Base-by-base conservation (phyloP, 1,140 invertebrate species). In the Drosophila truncata region DNA sequence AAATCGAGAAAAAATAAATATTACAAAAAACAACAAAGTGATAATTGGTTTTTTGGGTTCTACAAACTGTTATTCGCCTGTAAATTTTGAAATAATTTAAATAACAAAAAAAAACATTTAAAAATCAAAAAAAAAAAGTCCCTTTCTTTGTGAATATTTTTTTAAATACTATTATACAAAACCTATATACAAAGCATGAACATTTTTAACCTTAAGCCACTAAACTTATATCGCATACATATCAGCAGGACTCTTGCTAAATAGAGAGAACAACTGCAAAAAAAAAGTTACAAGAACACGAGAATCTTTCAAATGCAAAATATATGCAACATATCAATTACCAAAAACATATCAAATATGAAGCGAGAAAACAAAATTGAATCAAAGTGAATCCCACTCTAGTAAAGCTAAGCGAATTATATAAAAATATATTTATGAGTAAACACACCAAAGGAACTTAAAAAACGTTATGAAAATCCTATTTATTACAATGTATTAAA, bases 281-380 rank as follows among this genome's bases (percentile, higher is more conserved):
- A 78, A 57, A 64, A 23, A 63, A 50, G 57, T 60, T 65, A 65
- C 49, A 69, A 52, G 59, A 65, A 76, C 33, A 62, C 31, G 25
- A 75, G 64, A 79, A 70, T 42, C 57, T 77, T 47, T 65, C 35
- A 42, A 64, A 74, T 44, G 59, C 65, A 47, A 75, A 59, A 77
- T 77, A 77, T 88, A 83, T 88, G 80, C 84, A 80, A 87, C 84
- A 88, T 88, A 87, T 87, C 83, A 88, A 87, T 83, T 77, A 73
- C 79, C 39, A 58, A 75, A 80, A 83, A 87, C 84, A 87, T 87
- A 87, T 87, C 80, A 80, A 80, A 87, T 88, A 87, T 87, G 77
- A 87, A 31, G 27, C 11, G 59, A 58, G 33, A 61, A 57, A 78
- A 47, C 9, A 52, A 50, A 69, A 25, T 64, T 52, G 50, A 52